phyloP scores from a whole-genome alignment of 2,888 invertebrate species.

The Venusia cambrica region DNA sequence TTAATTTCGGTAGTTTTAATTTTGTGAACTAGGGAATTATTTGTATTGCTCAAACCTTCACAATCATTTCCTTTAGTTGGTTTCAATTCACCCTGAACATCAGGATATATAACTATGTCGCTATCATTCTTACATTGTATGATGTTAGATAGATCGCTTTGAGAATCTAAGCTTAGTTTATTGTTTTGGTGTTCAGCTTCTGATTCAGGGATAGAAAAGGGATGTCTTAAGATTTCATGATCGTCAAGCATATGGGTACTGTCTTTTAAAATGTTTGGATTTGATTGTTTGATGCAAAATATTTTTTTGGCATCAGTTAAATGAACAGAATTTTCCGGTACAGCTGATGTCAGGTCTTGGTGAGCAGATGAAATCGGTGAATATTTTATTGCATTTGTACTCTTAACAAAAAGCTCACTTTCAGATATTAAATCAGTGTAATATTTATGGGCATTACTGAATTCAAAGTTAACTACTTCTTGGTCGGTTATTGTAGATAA shows the following conservation, averaged over 20 bases:
- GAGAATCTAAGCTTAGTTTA: neutral
- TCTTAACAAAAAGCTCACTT: constrained; percentile 10
- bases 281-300: neutral
- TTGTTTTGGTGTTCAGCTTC: neutral
- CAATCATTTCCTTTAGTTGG: neutral
- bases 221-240: neutral
- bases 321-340: constrained; percentile 1
- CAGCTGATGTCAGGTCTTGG: neutral
- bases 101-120: neutral
- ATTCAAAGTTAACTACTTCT: constrained; percentile 1
- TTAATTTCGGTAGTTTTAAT: neutral
- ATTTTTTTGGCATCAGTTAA: neutral
- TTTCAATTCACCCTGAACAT: constrained; percentile 1
- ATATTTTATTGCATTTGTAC: neutral
- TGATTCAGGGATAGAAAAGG: neutral
- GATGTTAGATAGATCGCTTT: neutral
- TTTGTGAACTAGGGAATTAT: neutral
- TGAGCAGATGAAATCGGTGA: constrained; percentile 1
- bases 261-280: neutral
- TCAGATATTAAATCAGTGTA: constrained; percentile 16
- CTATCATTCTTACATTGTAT: neutral
- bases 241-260: neutral
- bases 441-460: constrained; percentile 10
- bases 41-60: neutral
- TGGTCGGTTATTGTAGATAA: too few relatives aligned